Base-by-base conservation (phyloP, 1,140 invertebrate genomes). In the Megathymus violae region DNA sequence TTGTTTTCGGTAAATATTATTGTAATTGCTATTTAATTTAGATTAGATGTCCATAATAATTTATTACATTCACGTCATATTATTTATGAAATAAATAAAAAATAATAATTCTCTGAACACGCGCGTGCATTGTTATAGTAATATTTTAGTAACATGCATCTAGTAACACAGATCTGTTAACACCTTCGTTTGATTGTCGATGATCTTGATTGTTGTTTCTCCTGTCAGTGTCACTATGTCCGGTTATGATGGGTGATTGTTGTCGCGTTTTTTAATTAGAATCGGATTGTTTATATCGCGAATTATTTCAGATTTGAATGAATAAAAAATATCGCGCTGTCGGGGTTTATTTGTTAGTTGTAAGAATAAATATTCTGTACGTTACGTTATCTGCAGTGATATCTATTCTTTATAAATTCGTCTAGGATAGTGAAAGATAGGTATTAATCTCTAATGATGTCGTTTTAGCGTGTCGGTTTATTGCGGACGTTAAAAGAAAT, bases 341-440 rank as follows among this genome's bases (percentile, higher is more conserved):
- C 25, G 19, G 13, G 16, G 22, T 15, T 13, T 48, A 14, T 22
- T 48, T 22, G 13, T 22, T 44, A 13, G 27, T 11, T 38, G 16
- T 60, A 22, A 4, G n/a, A 36, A 25, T 48, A 60, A 38, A 47
- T 43, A 48, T 22, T 19, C 10, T 17, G 17, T 19, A 9, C 17
- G 38, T n/a, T n/a, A 51, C 46, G 10, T 36, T 27, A 43, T 34
- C 25, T 10, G 14, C 38, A 38, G 46, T 41, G 51, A 19, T 25
- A 13, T 34, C 15, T 46, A 63, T 69, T 60, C 47, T 38, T 67
- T n/a, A 64, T 64, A 72, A 73, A 71, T 71, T 74, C 63, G 67
- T 61, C 62, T 50, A 68, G 69, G 76, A 81, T 83, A 73, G 80
- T 85, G 76, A 81, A 87, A 85, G 76, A 85, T 85, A 82, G 58